Percentiles rank a stretch among this genome's conserved stretches.
Evolutionary conservation across 2,113 vertebrate genomes (phyloP).

Genomic region (Taurulus bubalis): DNA sequence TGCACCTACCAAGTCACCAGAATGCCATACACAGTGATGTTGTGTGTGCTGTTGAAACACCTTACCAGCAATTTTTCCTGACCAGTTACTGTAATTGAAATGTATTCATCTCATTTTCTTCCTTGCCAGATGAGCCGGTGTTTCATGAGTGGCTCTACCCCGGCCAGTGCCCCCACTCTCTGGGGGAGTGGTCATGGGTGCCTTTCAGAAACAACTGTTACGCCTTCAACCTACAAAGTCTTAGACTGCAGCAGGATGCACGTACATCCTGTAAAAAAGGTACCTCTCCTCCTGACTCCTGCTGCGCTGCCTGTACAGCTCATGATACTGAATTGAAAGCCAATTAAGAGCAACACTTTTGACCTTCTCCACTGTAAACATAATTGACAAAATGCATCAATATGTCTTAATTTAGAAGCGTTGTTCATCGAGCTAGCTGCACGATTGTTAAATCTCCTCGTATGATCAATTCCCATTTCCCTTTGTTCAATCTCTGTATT

Average conservation of each 20-base stretch:
- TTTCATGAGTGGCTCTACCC: constrained; percentile 85
- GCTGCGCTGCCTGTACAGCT: not conserved
- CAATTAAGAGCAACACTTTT: constrained; percentile 22
- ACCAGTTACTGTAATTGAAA: not conserved
- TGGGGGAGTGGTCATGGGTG: constrained; percentile 92
- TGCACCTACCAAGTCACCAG: not conserved
- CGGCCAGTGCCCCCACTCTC: constrained; percentile 88
- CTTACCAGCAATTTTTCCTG: not conserved
- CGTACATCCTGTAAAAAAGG: constrained; percentile 89
- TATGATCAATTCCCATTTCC: constrained; percentile 20
- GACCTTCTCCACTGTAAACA: constrained; percentile 23
- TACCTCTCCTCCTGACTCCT: constrained; percentile 54
- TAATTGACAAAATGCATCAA: constrained; percentile 39
- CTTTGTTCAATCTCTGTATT: constrained; percentile 16
- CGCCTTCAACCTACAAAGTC: constrained; percentile 92
- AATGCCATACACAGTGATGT: not conserved
- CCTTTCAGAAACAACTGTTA: constrained; percentile 95
- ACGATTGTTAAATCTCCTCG: not conserved
- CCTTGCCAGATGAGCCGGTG: constrained; percentile 64
- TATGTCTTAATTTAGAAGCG: constrained; percentile 50
- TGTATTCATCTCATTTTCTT: not conserved
- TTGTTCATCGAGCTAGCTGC: constrained; percentile 10
- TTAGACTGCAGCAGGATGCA: constrained; percentile 89
- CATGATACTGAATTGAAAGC: constrained; percentile 24
- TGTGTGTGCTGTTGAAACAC: not conserved